Conservation (phyloP, 2,888 invertebrate genomes). For the Micoletzkya japonica region DNA sequence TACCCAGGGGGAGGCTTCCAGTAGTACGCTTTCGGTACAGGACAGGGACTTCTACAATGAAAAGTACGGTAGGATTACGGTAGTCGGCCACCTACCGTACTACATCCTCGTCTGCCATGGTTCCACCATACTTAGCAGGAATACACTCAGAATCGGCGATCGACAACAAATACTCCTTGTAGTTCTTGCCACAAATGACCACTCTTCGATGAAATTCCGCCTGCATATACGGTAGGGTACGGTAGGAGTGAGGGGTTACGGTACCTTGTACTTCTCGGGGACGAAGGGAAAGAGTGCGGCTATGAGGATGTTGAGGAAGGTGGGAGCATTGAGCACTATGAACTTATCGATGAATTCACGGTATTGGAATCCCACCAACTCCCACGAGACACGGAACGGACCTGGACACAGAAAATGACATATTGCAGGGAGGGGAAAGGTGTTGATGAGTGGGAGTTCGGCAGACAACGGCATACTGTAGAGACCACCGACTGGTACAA, state of each 20-base stretch:
- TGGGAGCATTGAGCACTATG: constrained; percentile 48
- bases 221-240: constrained; percentile 27
- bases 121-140: constrained; percentile 51
- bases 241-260: not conserved
- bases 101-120: constrained; percentile 36
- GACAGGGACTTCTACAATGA: constrained; percentile 29
- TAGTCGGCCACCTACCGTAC: constrained; percentile 20
- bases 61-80: not conserved
- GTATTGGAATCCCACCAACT: constrained; percentile 44
- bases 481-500: too few species aligned
- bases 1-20: constrained; percentile 42
- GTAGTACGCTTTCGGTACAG: constrained; percentile 43
- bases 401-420: constrained; percentile 33
- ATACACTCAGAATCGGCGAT: constrained; percentile 41
- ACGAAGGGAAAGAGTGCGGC: constrained; percentile 25
- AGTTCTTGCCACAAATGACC: constrained; percentile 29
- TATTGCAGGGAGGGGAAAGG: too few species aligned
- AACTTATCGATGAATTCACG: constrained; percentile 50
- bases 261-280: constrained; percentile 24
- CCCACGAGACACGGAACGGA: constrained; percentile 50
- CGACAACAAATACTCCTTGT: constrained; percentile 43
- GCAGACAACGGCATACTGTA: too few species aligned
- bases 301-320: constrained; percentile 47
- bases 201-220: constrained; percentile 8
- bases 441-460: too few species aligned